Percentiles rank a stretch among this genome's conserved stretches.
These are phyloP conservation scores for Jaculus jaculus DNA, from an alignment of 2,113 vertebrate genomes.

Conservation along the genomic window DNA sequence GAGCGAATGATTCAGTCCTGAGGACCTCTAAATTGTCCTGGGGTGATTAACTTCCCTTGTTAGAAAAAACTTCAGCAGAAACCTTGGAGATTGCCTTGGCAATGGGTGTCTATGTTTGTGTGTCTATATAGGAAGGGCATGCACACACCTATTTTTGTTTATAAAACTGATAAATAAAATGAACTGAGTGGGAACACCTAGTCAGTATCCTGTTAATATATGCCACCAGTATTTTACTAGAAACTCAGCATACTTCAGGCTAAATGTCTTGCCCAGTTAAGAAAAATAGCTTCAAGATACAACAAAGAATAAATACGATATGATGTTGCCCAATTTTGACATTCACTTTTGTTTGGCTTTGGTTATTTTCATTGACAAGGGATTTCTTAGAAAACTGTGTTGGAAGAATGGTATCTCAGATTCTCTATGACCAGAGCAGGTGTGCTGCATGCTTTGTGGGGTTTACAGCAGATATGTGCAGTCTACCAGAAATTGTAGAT, in stretches of 20 bases:
- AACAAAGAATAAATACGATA: constrained; percentile 53
- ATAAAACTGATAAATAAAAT: constrained; percentile 43
- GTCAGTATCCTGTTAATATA: neutral
- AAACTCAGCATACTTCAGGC: constrained; percentile 6
- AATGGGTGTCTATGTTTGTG: neutral
- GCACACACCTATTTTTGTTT: neutral
- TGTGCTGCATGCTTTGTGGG: neutral
- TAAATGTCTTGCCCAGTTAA: constrained; percentile 41
- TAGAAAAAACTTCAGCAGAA: constrained; percentile 59
- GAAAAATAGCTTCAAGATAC: constrained; percentile 68
- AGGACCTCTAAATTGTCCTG: constrained; percentile 79
- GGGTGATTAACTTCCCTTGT: constrained; percentile 78
- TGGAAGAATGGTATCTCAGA: constrained; percentile 37
- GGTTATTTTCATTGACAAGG: constrained; percentile 28
- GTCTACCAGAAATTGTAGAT: constrained; percentile 57
- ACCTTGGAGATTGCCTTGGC: neutral
- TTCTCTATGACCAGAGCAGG: constrained; percentile 42
- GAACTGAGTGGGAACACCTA: neutral
- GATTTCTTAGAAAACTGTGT: constrained; percentile 54
- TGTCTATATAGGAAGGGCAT: neutral
- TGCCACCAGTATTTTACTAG: constrained; percentile 44
- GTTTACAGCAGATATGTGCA: constrained; percentile 40
- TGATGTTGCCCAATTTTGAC: constrained; percentile 58
- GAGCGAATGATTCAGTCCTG: constrained; percentile 69
- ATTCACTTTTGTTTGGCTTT: constrained; percentile 45